Base-by-base conservation (phyloP, 2,797 vertebrate genomes). In the Loris lydekkerianus region DNA sequence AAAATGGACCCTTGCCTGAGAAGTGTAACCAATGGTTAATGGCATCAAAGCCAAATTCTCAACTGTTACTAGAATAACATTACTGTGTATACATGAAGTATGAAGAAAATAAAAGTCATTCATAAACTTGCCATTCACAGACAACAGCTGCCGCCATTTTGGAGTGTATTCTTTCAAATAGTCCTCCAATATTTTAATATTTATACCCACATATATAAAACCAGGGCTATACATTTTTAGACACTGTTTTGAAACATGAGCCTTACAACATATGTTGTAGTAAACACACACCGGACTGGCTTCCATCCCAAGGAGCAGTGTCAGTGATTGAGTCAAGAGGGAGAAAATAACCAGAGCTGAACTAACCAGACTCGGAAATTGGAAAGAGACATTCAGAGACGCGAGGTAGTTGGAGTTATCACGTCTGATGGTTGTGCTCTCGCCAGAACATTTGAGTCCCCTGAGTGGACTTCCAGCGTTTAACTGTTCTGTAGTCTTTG, bases 101-200 rank as follows among this genome's bases (percentile, higher is more conserved):
- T 72, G 78, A 89, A 91, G 86, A 86, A 92, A 95, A 75, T 60
- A 63, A 72, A 91, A 78, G 10, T 58, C 40, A 70, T 15, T 87
- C 34, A 69, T 82, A 81, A 94, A 81, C 43, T 80, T 90, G 29
- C 75, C 29, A 75, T 65, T 83, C 29, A 40, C 27, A 63, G 46
- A 86, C 7, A 86, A 53, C 1, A 21, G 27, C 15, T 86, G 67
- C 43, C 60, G 65, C 31, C 27, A 69, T 94, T 92, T 86, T 89
- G 70, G 21, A 94, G 49, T 82, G 37, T 91, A 81, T 84, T 70
- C 58, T 96, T 70, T 37, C 46, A 86, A 80, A 78, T 84, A 82
- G 65, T 75, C 34, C 58, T 89, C 10, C 21, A 69, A n/a, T 86
- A 27, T 61, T 85, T 86, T 82, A 43, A 63, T 10, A 60, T 27